Evolutionary conservation across 2,888 invertebrate genomes (phyloP), one percentile per base, ranked within the genome.

Genomic region (Fragum fragum): DNA sequence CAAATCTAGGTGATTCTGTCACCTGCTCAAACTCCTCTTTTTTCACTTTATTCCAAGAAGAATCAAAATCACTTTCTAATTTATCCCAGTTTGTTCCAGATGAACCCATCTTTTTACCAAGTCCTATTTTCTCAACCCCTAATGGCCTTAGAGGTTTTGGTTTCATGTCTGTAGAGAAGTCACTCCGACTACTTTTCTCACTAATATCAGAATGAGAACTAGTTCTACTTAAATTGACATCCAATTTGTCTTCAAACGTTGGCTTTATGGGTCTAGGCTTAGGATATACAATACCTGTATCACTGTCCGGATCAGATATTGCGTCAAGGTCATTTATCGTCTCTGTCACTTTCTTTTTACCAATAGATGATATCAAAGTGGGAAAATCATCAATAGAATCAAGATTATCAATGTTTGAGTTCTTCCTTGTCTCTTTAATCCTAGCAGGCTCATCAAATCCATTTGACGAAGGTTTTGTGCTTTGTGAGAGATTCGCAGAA

Each of bases 171-270:
- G 79, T 39, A 0, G 83, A 85, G 9, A 85, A 69, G 63, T 86
- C 86, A 84, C 85, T 86, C 42, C 70, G 42, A 16, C 76, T 78
- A 75, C 87, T 87, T 28, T 73, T 73, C 70, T 90, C 89, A 82
- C 90, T 90, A 11, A 88, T 57, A 77, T 89, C 89, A 1, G 90
- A 90, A 57, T 78, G 81, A 6, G 90, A 90, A 81, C 90, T 89
- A 75, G 88, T 86, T 39, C 88, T 73, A 81, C 90, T 90, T 23
- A 83, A 81, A 29, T 55, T 53, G n/a, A 63, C 36, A 26, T 36
- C 63, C 18, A 61, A 32, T 32, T 32, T 61, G 1, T 32, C 61
- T 32, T 32, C 61, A 57, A 57, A 57, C 29, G 32, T 3, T 63
- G 61, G 39, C 26, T 23, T 69, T 42, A n/a, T 32, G 26, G 73